Base-by-base conservation (phyloP, 2,113 vertebrate species). In the Catagonus wagneri region DNA sequence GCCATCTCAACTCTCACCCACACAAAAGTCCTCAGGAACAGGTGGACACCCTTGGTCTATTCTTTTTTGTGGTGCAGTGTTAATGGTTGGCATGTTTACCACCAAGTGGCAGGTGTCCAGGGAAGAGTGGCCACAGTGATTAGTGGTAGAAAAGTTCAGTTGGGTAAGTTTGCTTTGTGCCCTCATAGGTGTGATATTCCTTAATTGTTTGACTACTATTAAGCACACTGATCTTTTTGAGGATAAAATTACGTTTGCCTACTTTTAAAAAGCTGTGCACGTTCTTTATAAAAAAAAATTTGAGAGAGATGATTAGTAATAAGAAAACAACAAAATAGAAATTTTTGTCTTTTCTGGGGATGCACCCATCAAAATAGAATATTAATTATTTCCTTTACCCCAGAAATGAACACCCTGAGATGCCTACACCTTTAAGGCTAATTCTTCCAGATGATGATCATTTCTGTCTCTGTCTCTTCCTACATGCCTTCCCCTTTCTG, bases 151-250 rank as follows among this genome's bases (percentile, higher is more conserved):
- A 83, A 95, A 92, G 63, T 94, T 97, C 34, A 83, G 0, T 78
- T 85, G 32, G 56, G 32, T 8, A 1, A 75, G 6, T 85, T 95
- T 92, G 22, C 34, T 7, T 36, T 23, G 3, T 85, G 61, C 1
- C n/a, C 44, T 96, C 54, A 32, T 25, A 97, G 44, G 93, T 54
- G 71, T 68, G 63, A 39, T 83, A 94, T 96, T 97, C 97, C 71
- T 96, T 76, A 93, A 4, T 60, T 92, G 0, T 80, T 96, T 96
- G 81, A 66, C 11, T 93, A 15, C 27, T 0, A 4, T 4, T 16
- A 92, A 90, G 32, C 11, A 11, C 66, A 25, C 87, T 74, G 44
- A 27, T 44, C 22, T 72, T 78, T 90, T 44, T 79, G 19, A 96
- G 17, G 3, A 10, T 87, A 66, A 13, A 75, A 63, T 25, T 54